Conservation (phyloP, 2,888 invertebrate species). For the Drosophila longiperda region DNA sequence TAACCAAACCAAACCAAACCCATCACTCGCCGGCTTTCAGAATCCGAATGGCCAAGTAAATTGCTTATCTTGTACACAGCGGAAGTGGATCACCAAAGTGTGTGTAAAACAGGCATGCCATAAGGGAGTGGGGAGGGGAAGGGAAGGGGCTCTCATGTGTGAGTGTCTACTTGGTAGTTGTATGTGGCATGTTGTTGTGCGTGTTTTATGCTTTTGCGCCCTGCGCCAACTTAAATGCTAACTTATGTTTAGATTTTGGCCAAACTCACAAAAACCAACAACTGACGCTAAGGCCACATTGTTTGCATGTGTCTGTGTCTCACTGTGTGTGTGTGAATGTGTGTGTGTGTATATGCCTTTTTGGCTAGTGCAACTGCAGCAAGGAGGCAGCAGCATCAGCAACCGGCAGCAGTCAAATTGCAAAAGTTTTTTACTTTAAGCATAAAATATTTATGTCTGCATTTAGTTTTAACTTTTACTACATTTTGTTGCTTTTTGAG, state of each 20-base stretch:
- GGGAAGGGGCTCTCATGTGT: conserved; percentile 29
- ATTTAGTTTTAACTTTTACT: conserved; percentile 74
- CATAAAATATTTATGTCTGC: conserved; percentile 79
- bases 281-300: conserved; percentile 61
- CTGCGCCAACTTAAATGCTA: conserved; percentile 76
- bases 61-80: conserved; percentile 55
- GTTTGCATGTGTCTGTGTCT: conserved; percentile 34
- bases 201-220: conserved; percentile 76
- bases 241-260: conserved; percentile 75
- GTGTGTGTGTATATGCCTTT: conserved; percentile 52
- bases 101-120: conserved; percentile 34
- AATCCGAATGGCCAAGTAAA: conserved; percentile 53
- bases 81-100: conserved; percentile 61
- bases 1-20: not conserved
- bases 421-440: conserved; percentile 78
- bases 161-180: conserved; percentile 23
- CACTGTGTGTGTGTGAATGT: conserved; percentile 19
- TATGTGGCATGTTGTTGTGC: conserved; percentile 57
- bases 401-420: conserved; percentile 69
- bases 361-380: conserved; percentile 61
- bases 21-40: conserved; percentile 32
- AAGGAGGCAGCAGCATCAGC: not conserved
- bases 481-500: conserved; percentile 62
- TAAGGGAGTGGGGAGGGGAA: not conserved
- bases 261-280: conserved; percentile 53